Conservation (phyloP, 2,797 vertebrate genomes). For the Gambelia wislizenii region DNA sequence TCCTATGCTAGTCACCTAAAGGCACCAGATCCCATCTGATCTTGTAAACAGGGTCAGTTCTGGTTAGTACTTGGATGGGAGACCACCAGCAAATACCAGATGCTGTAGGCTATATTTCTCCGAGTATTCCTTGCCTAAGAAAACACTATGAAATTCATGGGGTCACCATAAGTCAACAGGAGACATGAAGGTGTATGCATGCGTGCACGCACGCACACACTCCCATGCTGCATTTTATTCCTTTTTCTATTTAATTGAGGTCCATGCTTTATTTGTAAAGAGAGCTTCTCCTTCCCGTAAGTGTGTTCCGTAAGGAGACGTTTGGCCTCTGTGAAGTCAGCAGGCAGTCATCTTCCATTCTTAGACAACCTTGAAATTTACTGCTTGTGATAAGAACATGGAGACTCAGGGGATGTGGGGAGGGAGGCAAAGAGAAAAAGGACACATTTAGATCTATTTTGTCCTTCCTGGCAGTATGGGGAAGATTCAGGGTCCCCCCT, state of each 20-base stretch:
- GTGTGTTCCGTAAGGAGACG: not conserved
- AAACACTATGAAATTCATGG: too few relatives aligned
- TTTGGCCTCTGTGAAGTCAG: conserved; percentile 27
- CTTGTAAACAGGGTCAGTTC: too few relatives aligned
- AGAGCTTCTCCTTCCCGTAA: not conserved
- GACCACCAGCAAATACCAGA: too few relatives aligned
- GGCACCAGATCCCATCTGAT: too few relatives aligned
- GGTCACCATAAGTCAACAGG: too few relatives aligned
- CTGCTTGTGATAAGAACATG: not conserved
- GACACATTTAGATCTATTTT: not conserved
- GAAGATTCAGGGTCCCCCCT: not conserved
- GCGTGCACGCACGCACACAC: too few relatives aligned
- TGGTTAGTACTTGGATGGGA: too few relatives aligned
- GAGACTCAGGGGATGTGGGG: not conserved
- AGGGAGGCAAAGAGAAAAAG: not conserved
- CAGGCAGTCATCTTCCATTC: fast-evolving
- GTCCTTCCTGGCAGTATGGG: not conserved
- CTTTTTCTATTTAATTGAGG: conserved; percentile 6
- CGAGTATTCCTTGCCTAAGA: too few relatives aligned
- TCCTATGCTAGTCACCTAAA: too few relatives aligned
- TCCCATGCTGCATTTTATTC: not conserved
- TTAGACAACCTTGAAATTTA: not conserved
- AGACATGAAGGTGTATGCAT: too few relatives aligned
- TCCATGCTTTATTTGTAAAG: not conserved
- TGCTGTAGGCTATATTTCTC: too few relatives aligned